Evolutionary conservation across 2,113 vertebrate species (phyloP).

Genomic region (Rallus limicola): DNA sequence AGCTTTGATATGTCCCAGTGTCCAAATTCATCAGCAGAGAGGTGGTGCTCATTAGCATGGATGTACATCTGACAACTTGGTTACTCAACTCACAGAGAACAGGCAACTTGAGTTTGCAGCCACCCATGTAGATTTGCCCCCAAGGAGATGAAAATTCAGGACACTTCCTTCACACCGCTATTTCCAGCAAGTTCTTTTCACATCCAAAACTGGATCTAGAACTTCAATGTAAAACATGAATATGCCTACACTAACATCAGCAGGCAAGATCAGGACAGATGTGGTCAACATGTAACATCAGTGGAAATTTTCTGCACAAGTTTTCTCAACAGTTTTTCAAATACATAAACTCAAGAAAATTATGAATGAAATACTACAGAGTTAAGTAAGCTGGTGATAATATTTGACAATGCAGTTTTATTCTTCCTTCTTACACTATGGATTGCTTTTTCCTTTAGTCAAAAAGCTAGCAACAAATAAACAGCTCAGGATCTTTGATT

Average conservation of each 20-base stretch:
- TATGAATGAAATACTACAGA: not conserved
- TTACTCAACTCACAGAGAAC: not conserved
- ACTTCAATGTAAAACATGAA: not conserved
- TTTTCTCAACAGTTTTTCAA: not conserved
- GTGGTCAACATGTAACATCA: rapidly evolving
- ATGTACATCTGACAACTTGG: not conserved
- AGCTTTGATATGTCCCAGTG: rapidly evolving
- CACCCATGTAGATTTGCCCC: not conserved
- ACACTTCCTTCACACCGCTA: not conserved
- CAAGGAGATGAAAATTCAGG: constrained; percentile 23
- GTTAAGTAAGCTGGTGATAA: not conserved
- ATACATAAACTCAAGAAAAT: not conserved
- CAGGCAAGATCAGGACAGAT: not conserved
- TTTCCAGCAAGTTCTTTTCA: not conserved
- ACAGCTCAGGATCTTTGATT: not conserved
- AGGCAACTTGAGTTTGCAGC: not conserved
- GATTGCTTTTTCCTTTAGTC: not conserved
- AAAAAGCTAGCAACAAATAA: not conserved
- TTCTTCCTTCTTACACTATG: not conserved
- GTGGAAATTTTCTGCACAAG: not conserved
- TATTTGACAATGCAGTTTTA: not conserved
- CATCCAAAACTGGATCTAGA: not conserved
- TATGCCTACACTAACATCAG: not conserved
- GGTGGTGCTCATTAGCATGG: not conserved
- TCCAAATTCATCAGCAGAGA: not conserved